Evolutionary conservation across 2,888 invertebrate species (phyloP).

Genomic region (Agrotis exclamationis): DNA sequence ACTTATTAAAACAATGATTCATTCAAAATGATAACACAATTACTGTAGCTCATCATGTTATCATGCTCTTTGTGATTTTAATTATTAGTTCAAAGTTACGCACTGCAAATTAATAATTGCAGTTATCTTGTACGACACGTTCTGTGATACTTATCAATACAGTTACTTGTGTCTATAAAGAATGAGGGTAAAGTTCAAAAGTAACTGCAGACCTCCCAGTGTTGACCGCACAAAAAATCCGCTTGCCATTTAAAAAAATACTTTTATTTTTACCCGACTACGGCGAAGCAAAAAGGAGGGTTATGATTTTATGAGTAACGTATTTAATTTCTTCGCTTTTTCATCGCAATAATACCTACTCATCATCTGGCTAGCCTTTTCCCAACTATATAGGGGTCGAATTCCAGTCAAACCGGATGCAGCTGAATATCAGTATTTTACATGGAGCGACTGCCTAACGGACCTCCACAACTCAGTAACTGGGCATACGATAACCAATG

Average conservation of each 20-base stretch:
- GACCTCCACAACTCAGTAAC: too few relatives aligned
- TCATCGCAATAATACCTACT: too few relatives aligned
- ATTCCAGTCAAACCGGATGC: too few relatives aligned
- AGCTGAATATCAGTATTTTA: too few relatives aligned
- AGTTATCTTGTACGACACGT: conserved; percentile 9
- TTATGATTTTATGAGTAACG: too few relatives aligned
- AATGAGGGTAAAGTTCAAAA: conserved; percentile 14
- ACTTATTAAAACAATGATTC: neutral
- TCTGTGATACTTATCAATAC: conserved; percentile 25
- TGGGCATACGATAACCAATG: too few relatives aligned
- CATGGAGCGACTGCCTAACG: too few relatives aligned
- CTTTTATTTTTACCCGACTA: neutral
- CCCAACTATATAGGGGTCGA: too few relatives aligned
- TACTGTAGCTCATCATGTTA: neutral
- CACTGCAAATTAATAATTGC: conserved; percentile 15
- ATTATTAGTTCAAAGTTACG: conserved; percentile 25
- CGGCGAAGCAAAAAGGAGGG: too few relatives aligned
- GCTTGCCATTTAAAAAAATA: neutral
- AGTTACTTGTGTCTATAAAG: conserved; percentile 1
- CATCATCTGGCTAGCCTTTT: too few relatives aligned
- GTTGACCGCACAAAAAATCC: neutral
- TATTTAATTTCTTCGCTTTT: too few relatives aligned
- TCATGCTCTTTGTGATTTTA: neutral
- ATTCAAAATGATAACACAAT: conserved; percentile 3
- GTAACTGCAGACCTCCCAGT: neutral